Evolutionary conservation across 2,113 vertebrate genomes (phyloP).

Genomic region (Stegostoma tigrinum): DNA sequence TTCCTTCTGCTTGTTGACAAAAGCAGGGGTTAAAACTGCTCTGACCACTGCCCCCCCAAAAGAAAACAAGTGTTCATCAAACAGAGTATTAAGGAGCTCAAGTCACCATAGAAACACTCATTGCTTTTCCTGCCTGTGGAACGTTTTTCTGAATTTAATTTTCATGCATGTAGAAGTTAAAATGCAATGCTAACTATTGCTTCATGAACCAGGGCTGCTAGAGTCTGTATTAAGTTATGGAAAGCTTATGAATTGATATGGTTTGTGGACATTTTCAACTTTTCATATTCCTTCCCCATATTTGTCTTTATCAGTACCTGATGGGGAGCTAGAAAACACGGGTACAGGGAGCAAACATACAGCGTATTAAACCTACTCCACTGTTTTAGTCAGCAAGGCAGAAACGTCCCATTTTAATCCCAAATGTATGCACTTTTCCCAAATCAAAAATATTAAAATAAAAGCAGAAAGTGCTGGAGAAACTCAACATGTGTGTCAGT

Average conservation of each 20-base stretch:
- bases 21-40: not conserved
- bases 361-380: not conserved
- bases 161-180: not conserved
- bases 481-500: too few relatives aligned
- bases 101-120: not conserved
- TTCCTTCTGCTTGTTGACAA: slow-evolving; percentile 19
- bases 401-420: not conserved
- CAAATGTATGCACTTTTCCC: not conserved
- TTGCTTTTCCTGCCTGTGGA: not conserved
- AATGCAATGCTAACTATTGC: not conserved
- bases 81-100: not conserved
- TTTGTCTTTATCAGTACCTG: not conserved
- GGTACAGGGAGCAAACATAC: not conserved
- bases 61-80: not conserved
- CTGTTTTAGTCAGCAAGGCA: not conserved
- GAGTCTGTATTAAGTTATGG: not conserved
- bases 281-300: not conserved
- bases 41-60: not conserved
- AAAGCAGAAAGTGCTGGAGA: too few relatives aligned
- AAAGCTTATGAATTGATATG: not conserved
- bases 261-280: not conserved
- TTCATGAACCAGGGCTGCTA: not conserved
- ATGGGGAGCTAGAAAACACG: not conserved
- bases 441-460: not conserved
- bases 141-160: not conserved